Evolutionary conservation across 2,797 vertebrate species (phyloP).

Genomic region (Psittacula derbiana): DNA sequence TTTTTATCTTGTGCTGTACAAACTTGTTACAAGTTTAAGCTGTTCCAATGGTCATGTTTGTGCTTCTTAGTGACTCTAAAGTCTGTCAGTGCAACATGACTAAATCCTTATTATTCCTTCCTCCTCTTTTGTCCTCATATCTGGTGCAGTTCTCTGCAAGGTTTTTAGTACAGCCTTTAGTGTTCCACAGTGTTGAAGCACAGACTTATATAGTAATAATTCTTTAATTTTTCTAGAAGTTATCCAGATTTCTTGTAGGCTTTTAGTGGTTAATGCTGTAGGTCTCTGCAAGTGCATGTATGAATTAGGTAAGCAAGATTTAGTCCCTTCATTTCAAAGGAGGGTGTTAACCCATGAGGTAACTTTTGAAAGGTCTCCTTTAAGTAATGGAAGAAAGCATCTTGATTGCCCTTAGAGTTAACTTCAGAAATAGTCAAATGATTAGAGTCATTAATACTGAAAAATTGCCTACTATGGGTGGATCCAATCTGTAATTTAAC

Average conservation of each 20-base stretch:
- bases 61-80: neutral
- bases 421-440: neutral
- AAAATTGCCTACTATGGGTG: neutral
- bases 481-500: neutral
- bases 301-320: neutral
- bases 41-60: neutral
- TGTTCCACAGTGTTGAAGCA: neutral
- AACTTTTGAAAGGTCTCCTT: neutral
- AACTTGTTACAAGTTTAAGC: conserved; percentile 3
- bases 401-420: neutral
- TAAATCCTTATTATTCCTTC: neutral
- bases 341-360: neutral
- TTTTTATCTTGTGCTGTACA: conserved; percentile 23
- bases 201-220: neutral
- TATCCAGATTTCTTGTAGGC: neutral
- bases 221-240: neutral
- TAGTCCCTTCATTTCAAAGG: neutral
- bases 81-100: neutral
- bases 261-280: neutral
- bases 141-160: neutral
- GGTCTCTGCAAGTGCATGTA: neutral
- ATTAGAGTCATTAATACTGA: neutral
- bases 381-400: neutral
- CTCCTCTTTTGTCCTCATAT: neutral
- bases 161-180: conserved; percentile 4